Conservation (phyloP, 2,888 invertebrate genomes). For the Aproaerema taeniolella region DNA sequence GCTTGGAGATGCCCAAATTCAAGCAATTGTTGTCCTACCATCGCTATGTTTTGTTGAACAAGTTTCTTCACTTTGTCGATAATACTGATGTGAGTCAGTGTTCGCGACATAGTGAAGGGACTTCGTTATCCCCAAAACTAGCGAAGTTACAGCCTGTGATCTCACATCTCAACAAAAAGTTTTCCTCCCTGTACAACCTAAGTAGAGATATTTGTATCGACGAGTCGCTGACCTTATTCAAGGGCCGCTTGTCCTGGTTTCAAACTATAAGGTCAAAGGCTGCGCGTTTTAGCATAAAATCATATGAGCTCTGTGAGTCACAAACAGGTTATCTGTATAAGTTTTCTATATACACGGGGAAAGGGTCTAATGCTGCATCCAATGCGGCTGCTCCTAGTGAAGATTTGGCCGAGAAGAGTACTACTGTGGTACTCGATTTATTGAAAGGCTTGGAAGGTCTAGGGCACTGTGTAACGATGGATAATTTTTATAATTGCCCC, state of each 20-base stretch:
- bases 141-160: background rate
- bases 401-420: background rate
- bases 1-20: background rate
- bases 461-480: slow-evolving; percentile 1
- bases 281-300: slow-evolving; percentile 19
- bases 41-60: background rate
- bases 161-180: background rate
- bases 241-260: slow-evolving; percentile 16
- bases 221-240: slow-evolving; percentile 13
- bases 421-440: background rate
- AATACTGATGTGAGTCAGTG: background rate
- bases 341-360: slow-evolving; percentile 1
- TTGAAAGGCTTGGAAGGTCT: background rate
- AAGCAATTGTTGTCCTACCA: background rate
- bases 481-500: slow-evolving; percentile 1
- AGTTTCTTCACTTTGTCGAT: background rate
- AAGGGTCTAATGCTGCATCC: background rate
- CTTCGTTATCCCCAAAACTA: background rate
- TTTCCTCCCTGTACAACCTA: background rate
- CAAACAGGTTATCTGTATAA: background rate
- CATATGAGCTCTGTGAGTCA: slow-evolving; percentile 16
- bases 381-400: background rate
- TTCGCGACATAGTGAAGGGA: background rate
- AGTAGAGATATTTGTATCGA: background rate
- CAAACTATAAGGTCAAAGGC: slow-evolving; percentile 21